Evolutionary conservation across 2,888 invertebrate species (phyloP).

Genomic region (Platerodrilus igneus): DNA sequence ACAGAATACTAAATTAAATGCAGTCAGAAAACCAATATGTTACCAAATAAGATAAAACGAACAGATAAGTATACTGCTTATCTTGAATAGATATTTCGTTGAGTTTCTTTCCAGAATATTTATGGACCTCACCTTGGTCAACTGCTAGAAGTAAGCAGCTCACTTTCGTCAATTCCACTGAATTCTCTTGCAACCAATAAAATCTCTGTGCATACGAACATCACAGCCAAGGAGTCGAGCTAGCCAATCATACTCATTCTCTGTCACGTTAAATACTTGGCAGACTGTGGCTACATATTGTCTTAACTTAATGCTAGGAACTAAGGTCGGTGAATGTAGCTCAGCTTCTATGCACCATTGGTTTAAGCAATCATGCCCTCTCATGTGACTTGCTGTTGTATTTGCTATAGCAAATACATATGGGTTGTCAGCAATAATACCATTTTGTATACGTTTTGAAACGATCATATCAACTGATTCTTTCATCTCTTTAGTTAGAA

Average conservation of each 20-base stretch:
- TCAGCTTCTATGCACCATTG: background rate
- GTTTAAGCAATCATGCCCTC: slow-evolving; percentile 2
- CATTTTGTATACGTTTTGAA: background rate
- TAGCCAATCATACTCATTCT: slow-evolving; percentile 31
- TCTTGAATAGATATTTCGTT: too few species aligned
- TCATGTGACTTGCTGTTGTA: background rate
- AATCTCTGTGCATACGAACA: slow-evolving; percentile 30
- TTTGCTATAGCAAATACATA: background rate
- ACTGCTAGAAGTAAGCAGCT: too few species aligned
- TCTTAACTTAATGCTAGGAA: slow-evolving; percentile 29
- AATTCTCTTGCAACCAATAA: slow-evolving; percentile 31
- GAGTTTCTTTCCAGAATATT: too few species aligned
- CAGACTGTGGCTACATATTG: slow-evolving; percentile 32
- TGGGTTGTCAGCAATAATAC: background rate
- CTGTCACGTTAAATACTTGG: too few species aligned
- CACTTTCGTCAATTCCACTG: too few species aligned
- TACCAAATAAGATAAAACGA: too few species aligned
- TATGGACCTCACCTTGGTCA: too few species aligned
- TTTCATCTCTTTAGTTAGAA: slow-evolving; percentile 5
- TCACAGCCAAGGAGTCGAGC: slow-evolving; percentile 32
- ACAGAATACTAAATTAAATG: too few species aligned
- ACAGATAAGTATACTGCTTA: too few species aligned
- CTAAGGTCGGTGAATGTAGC: slow-evolving; percentile 2
- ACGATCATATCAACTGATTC: slow-evolving; percentile 18
- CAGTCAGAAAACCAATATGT: too few species aligned